Conservation (phyloP, 2,113 vertebrate species). For the Hypanus sabinus region DNA sequence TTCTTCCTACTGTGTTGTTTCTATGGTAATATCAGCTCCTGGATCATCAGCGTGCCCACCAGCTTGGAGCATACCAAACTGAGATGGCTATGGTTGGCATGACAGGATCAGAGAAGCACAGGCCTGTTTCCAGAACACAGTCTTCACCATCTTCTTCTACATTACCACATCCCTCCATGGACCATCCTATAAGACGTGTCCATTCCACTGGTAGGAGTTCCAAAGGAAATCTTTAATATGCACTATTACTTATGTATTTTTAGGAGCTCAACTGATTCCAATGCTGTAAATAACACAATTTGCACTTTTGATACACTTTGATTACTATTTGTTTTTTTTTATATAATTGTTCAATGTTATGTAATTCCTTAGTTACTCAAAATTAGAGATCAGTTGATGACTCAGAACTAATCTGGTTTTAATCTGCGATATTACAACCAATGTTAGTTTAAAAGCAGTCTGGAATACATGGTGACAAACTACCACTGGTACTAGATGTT, state of each 20-base stretch:
- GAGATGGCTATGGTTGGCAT: slow-evolving; percentile 58
- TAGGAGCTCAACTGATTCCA: slow-evolving; percentile 75
- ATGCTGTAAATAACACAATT: slow-evolving; percentile 67
- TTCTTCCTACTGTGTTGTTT: slow-evolving; percentile 61
- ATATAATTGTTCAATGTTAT: not conserved
- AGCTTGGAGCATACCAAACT: slow-evolving; percentile 55
- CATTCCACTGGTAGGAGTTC: slow-evolving; percentile 65
- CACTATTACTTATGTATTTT: slow-evolving; percentile 61
- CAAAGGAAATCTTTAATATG: slow-evolving; percentile 59
- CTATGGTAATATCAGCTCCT: slow-evolving; percentile 57
- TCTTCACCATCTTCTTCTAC: slow-evolving; percentile 55
- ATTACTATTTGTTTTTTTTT: slow-evolving; percentile 1
- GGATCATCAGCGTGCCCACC: slow-evolving; percentile 52
- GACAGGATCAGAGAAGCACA: slow-evolving; percentile 64
- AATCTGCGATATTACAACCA: not conserved
- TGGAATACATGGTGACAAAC: not conserved
- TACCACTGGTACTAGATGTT: not conserved
- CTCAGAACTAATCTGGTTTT: not conserved
- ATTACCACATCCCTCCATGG: slow-evolving; percentile 56
- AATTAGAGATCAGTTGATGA: not conserved
- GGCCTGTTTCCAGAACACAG: slow-evolving; percentile 51
- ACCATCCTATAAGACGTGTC: slow-evolving; percentile 61
- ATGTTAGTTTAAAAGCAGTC: not conserved
- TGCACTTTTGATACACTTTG: slow-evolving; percentile 43
- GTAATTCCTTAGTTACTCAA: not conserved